Conservation (phyloP, 2,113 vertebrate species). For the Verasper variegatus region DNA sequence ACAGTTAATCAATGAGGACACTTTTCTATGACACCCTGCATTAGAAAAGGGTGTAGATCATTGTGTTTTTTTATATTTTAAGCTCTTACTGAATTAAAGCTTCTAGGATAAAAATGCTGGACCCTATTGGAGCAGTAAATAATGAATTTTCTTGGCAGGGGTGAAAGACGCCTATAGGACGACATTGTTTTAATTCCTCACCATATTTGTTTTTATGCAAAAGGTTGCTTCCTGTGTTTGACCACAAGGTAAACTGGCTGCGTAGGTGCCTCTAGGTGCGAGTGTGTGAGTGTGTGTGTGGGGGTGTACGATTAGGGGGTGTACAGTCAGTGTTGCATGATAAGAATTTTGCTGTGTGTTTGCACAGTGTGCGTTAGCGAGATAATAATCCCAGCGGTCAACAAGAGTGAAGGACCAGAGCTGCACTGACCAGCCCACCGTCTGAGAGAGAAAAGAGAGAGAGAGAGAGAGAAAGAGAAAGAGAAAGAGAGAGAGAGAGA, state of each 20-base stretch:
- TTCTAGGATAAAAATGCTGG: not conserved
- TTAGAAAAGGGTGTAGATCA: too few relatives aligned
- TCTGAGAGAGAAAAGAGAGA: slow-evolving; percentile 61
- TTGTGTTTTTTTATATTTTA: not conserved
- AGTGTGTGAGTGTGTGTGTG: slow-evolving; percentile 22
- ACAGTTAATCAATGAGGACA: slow-evolving; percentile 1
- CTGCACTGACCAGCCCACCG: slow-evolving; percentile 74
- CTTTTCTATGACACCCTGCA: too few relatives aligned
- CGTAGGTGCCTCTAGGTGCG: slow-evolving; percentile 31
- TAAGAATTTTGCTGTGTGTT: slow-evolving; percentile 75
- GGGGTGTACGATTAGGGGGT: slow-evolving; percentile 47
- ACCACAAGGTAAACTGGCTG: slow-evolving; percentile 48
- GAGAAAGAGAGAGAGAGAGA: slow-evolving; percentile 72
- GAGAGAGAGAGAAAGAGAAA: slow-evolving; percentile 41
- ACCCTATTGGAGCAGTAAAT: not conserved
- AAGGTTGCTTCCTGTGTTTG: slow-evolving; percentile 61
- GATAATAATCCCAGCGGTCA: slow-evolving; percentile 82
- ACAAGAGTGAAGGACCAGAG: slow-evolving; percentile 75
- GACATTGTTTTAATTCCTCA: slow-evolving; percentile 26
- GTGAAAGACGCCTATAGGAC: slow-evolving; percentile 25
- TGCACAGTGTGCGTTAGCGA: slow-evolving; percentile 74
- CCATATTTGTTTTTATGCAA: slow-evolving; percentile 44
- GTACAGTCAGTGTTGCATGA: slow-evolving; percentile 57
- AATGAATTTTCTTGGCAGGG: slow-evolving; percentile 12
- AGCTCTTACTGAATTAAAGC: slow-evolving; percentile 3